Evolutionary conservation across 2,113 vertebrate species (phyloP).

Genomic region (Paramormyrops kingsleyae): DNA sequence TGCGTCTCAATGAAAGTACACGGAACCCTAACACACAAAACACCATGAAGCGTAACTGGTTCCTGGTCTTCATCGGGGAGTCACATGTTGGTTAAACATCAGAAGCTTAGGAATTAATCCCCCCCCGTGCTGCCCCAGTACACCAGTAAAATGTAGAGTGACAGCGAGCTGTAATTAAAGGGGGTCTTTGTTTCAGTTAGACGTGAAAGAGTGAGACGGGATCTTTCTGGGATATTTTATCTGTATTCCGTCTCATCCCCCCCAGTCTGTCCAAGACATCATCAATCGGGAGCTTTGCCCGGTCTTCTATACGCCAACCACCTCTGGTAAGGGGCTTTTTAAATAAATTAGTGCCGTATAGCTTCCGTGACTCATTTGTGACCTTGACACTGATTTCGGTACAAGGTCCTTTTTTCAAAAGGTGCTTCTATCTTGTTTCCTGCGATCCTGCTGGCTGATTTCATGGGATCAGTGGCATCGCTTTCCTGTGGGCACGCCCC

Average conservation of each 20-base stretch:
- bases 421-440: not conserved
- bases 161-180: not conserved
- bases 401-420: not conserved
- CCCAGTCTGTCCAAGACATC: constrained; percentile 50
- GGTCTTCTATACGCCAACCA: constrained; percentile 55
- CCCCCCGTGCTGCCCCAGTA: not conserved
- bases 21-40: not conserved
- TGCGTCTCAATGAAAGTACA: not conserved
- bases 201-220: not conserved
- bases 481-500: not conserved
- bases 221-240: not conserved
- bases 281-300: constrained; percentile 63
- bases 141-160: not conserved
- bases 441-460: not conserved
- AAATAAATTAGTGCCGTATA: not conserved
- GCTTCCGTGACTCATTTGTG: not conserved
- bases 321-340: constrained; percentile 53
- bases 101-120: not conserved
- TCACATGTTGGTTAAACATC: not conserved
- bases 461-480: not conserved
- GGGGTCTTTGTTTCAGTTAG: not conserved
- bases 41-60: not conserved
- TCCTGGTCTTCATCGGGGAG: not conserved
- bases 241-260: not conserved
- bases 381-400: not conserved